phyloP scores from a whole-genome alignment of 2,888 invertebrate genomes.

The Cataglyphis cursor region DNA sequence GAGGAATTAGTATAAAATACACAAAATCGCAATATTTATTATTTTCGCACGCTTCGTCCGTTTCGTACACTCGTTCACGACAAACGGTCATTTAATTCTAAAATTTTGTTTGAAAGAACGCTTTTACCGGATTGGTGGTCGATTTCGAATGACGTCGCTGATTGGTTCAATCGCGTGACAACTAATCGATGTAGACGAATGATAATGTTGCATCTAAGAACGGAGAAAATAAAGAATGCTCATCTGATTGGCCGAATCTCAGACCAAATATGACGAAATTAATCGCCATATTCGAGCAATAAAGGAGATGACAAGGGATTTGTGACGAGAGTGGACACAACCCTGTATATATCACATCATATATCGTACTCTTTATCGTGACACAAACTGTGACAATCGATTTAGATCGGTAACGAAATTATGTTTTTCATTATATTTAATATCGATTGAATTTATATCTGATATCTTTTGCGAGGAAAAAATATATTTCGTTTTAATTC shows the following conservation, averaged over 20 bases:
- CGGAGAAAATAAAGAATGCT: no score
- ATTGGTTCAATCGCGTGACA: constrained; percentile 11
- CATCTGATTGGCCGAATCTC: no score
- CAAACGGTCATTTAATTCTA: constrained; percentile 36
- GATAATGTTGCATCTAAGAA: not conserved
- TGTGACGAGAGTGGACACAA: no score
- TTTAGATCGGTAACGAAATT: not conserved
- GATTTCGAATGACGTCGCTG: no score
- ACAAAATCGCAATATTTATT: not conserved
- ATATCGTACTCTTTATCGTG: no score
- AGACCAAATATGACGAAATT: no score
- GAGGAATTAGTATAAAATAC: not conserved
- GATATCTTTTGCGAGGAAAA: not conserved
- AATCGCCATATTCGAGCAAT: no score
- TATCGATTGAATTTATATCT: not conserved
- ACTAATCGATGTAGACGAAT: not conserved
- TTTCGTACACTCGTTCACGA: not conserved
- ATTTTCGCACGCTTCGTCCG: not conserved
- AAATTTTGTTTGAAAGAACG: constrained; percentile 12
- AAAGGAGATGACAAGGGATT: no score
- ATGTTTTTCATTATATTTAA: not conserved
- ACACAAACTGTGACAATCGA: not conserved
- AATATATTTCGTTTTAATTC: not conserved
- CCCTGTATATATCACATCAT: no score
- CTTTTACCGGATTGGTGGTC: constrained; percentile 8